Percentiles rank a stretch among this genome's conserved stretches.
Evolutionary conservation across 2,113 vertebrate species (phyloP).

Genomic region (Rhineura floridana): DNA sequence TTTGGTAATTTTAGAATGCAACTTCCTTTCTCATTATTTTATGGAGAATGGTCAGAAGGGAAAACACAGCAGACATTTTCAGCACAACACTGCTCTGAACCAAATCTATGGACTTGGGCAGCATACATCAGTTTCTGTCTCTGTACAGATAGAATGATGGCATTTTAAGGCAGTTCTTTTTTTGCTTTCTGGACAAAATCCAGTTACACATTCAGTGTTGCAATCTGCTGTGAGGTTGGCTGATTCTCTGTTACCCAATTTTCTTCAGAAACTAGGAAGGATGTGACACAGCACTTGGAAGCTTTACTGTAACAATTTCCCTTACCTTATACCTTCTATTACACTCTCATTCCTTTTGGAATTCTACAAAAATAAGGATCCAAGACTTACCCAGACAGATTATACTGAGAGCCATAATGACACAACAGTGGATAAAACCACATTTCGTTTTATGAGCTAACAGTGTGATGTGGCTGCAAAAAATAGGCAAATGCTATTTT

Average conservation of each 20-base stretch:
- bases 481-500: too few relatives aligned
- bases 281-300: slow-evolving; percentile 38
- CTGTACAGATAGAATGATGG: not conserved
- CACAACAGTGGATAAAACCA: not conserved
- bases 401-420: not conserved
- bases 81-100: too few relatives aligned
- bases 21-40: too few relatives aligned
- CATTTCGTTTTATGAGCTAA: too few relatives aligned
- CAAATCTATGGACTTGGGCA: too few relatives aligned
- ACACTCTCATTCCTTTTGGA: not conserved
- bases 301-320: not conserved
- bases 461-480: too few relatives aligned
- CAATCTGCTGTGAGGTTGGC: not conserved
- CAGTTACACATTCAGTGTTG: not conserved
- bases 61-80: too few relatives aligned
- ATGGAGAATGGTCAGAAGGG: too few relatives aligned
- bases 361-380: not conserved
- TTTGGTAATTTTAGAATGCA: too few relatives aligned
- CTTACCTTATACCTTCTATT: slow-evolving; percentile 3
- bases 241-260: slow-evolving; percentile 5
- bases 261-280: slow-evolving; percentile 6
- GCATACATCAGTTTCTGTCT: not conserved
- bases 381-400: not conserved
- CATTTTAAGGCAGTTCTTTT: not conserved
- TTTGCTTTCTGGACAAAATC: not conserved